Evolutionary conservation across 2,888 invertebrate genomes (phyloP), one percentile per base, ranked within the genome.

Genomic region (Aphodius granarius): DNA sequence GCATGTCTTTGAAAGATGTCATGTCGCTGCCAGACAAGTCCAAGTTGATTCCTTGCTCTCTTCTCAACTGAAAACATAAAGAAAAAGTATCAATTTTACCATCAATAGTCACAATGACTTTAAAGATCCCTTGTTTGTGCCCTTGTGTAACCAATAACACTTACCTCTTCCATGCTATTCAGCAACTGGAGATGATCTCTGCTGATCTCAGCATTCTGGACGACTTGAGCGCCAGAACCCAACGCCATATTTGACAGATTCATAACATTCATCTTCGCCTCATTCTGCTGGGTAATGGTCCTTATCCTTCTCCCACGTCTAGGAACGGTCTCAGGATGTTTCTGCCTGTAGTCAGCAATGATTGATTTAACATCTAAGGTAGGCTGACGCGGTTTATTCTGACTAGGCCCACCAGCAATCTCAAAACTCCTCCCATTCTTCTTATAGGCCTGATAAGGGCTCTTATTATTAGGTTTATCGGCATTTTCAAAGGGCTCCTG

Each of bases 331-430:
- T 95, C 94, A 0, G 94, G 94, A 86, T 94, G 94, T 79, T 93
- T 89, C 79, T 93, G 92, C 79, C 94, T 90, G 83, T 94, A 94
- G 84, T 95, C 95, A 0, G 94, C 94, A 82, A 94, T 94, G 75
- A 95, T 94, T 3, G 94, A 93, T 84, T 94, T 92, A 0, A 95
- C 95, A 84, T 95, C 94, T 76, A 94, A 91, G n/a, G 93, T 93
- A 0, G 94, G 92, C 0, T 94, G 93, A 83, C 94, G 94, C 0
- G 93, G 89, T 0, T 94, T 89, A 0, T 87, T 89, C 82, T 88
- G 85, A 2, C 88, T 81, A 81, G 68, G n/a, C 19, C 79, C 78
- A 6, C 80, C 81, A 73, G 79, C 79, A 76, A 80, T 78, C 18
- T 79, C 79, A 21, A 68, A 68, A 23, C 23, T 73, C 43, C 68